phyloP scores from a whole-genome alignment of 2,888 invertebrate genomes.

The Notodonta ziczac region DNA sequence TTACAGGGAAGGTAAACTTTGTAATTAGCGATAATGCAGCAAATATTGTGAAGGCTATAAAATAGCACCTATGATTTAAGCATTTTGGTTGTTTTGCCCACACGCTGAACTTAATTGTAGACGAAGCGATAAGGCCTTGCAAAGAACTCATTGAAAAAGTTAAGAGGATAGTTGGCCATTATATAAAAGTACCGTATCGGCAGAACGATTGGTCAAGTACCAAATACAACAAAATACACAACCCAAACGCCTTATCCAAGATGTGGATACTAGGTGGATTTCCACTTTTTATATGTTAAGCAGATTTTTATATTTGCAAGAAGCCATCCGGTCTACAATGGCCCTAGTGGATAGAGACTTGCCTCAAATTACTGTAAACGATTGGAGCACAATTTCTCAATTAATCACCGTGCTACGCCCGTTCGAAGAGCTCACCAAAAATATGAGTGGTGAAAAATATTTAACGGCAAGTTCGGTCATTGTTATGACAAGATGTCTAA shows the following conservation, averaged over 20 bases:
- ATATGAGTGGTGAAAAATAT: conserved; percentile 26
- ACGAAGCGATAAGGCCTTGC: conserved; percentile 17
- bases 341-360: conserved; percentile 17
- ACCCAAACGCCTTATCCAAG: conserved; percentile 7
- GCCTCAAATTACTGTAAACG: conserved; percentile 6
- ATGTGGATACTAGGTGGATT: conserved; percentile 9
- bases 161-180: conserved; percentile 24
- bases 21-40: conserved; percentile 18
- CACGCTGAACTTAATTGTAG: conserved; percentile 33
- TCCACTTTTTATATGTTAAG: conserved; percentile 1
- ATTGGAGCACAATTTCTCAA: conserved; percentile 8
- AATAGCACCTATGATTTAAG: conserved; percentile 19
- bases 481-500: conserved; percentile 9
- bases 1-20: conserved; percentile 11
- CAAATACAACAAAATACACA: conserved; percentile 13
- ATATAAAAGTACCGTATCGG: conserved; percentile 22
- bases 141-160: conserved; percentile 21
- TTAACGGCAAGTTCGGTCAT: conserved; percentile 19
- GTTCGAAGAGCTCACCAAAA: conserved; percentile 21
- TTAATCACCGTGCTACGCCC: conserved; percentile 6
- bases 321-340: conserved; percentile 9
- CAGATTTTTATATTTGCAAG: conserved; percentile 6
- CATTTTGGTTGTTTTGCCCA: conserved; percentile 39
- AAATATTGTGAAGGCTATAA: conserved; percentile 14
- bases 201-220: conserved; percentile 22